phyloP scores from a whole-genome alignment of 2,113 vertebrate genomes.

The Ursus arctos region DNA sequence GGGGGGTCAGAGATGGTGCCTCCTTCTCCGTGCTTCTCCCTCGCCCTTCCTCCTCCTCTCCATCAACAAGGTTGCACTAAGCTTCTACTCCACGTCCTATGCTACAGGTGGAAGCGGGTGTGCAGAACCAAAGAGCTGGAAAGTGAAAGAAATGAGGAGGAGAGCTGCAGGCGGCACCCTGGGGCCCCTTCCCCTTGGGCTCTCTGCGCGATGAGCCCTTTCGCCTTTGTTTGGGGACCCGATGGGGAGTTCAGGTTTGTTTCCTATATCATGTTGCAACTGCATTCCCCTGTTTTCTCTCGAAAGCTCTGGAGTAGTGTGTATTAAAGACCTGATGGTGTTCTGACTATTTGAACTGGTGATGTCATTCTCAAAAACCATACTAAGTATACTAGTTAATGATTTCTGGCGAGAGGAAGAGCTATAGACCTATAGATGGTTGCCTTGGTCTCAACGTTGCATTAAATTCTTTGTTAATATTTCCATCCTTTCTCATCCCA shows the following conservation, averaged over 20 bases:
- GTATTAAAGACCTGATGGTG: background rate
- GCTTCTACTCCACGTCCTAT: accelerated
- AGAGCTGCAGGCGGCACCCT: background rate
- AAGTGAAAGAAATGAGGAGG: too few species aligned
- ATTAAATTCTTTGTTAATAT: background rate
- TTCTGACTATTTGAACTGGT: background rate
- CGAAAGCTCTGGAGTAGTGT: background rate
- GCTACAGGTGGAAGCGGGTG: background rate
- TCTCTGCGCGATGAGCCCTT: background rate
- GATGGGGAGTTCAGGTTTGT: background rate
- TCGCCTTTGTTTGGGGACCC: background rate
- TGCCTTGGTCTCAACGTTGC: background rate
- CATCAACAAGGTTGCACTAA: accelerated
- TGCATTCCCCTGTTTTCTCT: background rate
- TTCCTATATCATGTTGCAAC: background rate
- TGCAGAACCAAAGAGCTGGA: background rate
- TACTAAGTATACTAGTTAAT: background rate
- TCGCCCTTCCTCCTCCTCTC: background rate
- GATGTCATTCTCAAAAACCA: background rate
- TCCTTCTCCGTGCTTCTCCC: background rate
- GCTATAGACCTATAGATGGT: background rate
- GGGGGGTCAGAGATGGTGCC: accelerated
- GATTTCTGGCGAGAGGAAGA: background rate
- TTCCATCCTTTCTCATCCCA: background rate
- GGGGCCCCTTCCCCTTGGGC: background rate